Base-by-base conservation (phyloP, 2,888 invertebrate species). In the Coleophora deauratella region DNA sequence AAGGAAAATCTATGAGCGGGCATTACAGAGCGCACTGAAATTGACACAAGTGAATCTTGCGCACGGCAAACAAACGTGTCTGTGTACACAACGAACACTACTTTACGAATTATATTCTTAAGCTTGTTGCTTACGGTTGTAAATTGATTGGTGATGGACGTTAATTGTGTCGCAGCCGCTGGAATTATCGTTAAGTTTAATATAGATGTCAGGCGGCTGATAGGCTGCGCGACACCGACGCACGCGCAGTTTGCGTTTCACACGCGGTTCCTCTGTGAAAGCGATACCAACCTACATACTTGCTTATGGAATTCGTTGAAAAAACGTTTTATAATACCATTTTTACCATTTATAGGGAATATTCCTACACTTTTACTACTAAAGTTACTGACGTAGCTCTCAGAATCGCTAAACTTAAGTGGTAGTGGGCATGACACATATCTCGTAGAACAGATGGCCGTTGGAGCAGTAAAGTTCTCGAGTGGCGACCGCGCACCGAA, bases 21-120 rank as follows among this genome's bases (percentile, higher is more conserved):
- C 38, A 37, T 37, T 38, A 43, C 50, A 42, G 46, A 52, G 37
- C 35, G 35, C 38, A 36, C 42, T 40, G 40, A 60, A 59, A 74
- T 81, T 82, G 77, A 79, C 80, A 78, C 82, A 80, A 79, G 76
- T 80, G 82, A 65, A 55, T 62, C 56, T 55, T 41, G 49, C 55
- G 53, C 58, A 59, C 47, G 44, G 58, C 60, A 66, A 66, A 65
- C 61, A 66, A 38, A 41, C 46, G 35, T 35, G 36, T 47, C 44
- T 56, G 46, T 51, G 55, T 44, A 55, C 48, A 54, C 44, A 46
- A 35, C 37, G 37, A n/a, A 27, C n/a, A 14, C 28, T 27, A 42
- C 46, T 44, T 45, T 46, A 35, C 37, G 41, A 62, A 60, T 57
- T 48, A 52, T 44, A 46, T 47, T 47, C 59, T 43, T 69, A 65